Evolutionary conservation across 2,888 invertebrate genomes (phyloP).

Genomic region (Agrotis ipsilon): DNA sequence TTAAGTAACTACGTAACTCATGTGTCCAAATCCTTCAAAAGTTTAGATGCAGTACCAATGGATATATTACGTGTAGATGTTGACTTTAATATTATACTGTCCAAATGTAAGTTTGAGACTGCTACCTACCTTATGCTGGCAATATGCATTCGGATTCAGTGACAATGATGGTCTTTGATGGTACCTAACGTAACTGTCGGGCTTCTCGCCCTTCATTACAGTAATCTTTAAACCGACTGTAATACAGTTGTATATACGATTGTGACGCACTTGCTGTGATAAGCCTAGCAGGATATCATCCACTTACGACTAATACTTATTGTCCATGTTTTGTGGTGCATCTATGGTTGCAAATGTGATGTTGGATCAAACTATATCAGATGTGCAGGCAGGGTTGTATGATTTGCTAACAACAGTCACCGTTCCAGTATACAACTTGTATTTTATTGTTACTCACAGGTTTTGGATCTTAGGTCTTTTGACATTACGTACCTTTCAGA

Average conservation of each 20-base stretch:
- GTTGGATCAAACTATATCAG: slow-evolving; percentile 51
- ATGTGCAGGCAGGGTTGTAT: slow-evolving; percentile 71
- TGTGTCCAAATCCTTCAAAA: slow-evolving; percentile 61
- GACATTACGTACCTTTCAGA: slow-evolving; percentile 81
- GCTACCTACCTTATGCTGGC: slow-evolving; percentile 15
- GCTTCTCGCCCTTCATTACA: slow-evolving; percentile 37
- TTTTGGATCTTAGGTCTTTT: slow-evolving; percentile 87
- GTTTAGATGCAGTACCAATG: slow-evolving; percentile 56
- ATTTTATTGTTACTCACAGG: slow-evolving; percentile 78
- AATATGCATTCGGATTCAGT: slow-evolving; percentile 30
- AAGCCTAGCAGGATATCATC: slow-evolving; percentile 57
- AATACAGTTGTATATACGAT: slow-evolving; percentile 45
- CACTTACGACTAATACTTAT: slow-evolving; percentile 60
- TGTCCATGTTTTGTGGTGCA: slow-evolving; percentile 60
- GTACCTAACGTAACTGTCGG: slow-evolving; percentile 41
- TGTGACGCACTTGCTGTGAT: slow-evolving; percentile 62
- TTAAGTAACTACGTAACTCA: slow-evolving; percentile 57
- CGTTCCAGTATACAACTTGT: slow-evolving; percentile 81
- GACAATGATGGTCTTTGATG: slow-evolving; percentile 38
- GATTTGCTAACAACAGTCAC: slow-evolving; percentile 68
- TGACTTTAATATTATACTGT: slow-evolving; percentile 36
- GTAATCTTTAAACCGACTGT: slow-evolving; percentile 45
- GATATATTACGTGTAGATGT: slow-evolving; percentile 43
- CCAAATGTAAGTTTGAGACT: slow-evolving; percentile 34
- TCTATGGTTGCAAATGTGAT: slow-evolving; percentile 52